Base-by-base conservation (phyloP, 2,888 invertebrate genomes). In the Rhagonycha fulva region DNA sequence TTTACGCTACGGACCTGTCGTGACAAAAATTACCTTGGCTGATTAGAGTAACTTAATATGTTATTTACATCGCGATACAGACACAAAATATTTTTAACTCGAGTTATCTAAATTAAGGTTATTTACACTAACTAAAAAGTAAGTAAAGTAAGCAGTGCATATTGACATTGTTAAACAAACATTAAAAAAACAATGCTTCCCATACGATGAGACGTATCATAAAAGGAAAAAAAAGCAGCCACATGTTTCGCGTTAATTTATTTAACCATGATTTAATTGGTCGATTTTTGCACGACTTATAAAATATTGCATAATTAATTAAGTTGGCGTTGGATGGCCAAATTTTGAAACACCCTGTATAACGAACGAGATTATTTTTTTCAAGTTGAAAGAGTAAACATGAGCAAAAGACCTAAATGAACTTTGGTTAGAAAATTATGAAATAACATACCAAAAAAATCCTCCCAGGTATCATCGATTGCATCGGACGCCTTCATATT, bases 391-490 rank as follows among this genome's bases (percentile, higher is more conserved):
- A 3, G 9, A 47, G 47, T 47, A 47, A 47, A 47, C 47, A 47
- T 1, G 12, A n/a, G 47, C 7, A 47, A 47, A 7, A 7, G 47
- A 47, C 47, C n/a, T n/a, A 47, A 7, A 47, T 47, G n/a, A 47
- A 47, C 19, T 19, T 19, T 19, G 19, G 1, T 19, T n/a, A n/a
- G 12, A 71, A 71, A 72, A 75, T 75, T 70, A 76, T 32, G 75
- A 75, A 74, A 76, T 28, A 19, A 82, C 86, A 84, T 83, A 87
- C 87, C 87, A 82, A 87, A 87, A 82, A 87, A 87, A 75, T 86
- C 84, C 82, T 87, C 87, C 87, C 87, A 87, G 79, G 85, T 86
- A 82, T 86, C 87, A 83, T 86, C 86, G 80, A 82, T 84, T 77
- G 80, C 79, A 79, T 82, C 84, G 76, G 82, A 80, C 78, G 85